These are phyloP conservation scores for Cydia splendana DNA, from an alignment of 1,140 invertebrate species.

Conservation along the genomic window DNA sequence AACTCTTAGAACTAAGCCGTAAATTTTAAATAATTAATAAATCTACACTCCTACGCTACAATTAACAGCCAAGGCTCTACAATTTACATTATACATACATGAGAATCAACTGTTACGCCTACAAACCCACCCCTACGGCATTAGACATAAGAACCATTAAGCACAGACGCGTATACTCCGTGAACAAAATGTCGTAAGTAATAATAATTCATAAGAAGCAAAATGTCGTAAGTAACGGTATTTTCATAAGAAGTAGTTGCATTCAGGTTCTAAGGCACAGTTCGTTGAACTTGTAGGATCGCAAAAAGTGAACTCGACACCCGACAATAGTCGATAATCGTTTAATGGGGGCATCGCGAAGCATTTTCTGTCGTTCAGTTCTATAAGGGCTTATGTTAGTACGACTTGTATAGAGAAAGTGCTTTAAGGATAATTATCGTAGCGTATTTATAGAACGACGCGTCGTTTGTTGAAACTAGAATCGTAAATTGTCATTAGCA, in stretches of 20 bases:
- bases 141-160: not conserved
- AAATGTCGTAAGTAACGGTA: not conserved
- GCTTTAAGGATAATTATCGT: not conserved
- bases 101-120: not conserved
- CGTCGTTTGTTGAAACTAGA: not conserved
- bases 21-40: conserved; percentile 5
- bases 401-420: not conserved
- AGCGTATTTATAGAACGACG: not conserved
- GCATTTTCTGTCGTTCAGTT: not conserved
- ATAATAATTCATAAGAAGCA: not conserved
- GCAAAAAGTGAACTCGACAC: conserved; percentile 9
- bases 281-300: not conserved
- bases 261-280: not conserved
- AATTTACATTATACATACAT: too few relatives aligned
- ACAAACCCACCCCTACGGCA: not conserved
- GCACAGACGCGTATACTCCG: not conserved
- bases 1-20: not conserved
- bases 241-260: not conserved
- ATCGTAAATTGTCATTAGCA: not conserved
- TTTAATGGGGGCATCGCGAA: conserved; percentile 20
- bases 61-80: conserved; percentile 4
- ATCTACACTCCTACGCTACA: not conserved
- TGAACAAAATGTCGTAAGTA: not conserved
- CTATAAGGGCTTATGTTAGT: not conserved
- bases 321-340: conserved; percentile 26